phyloP scores from a whole-genome alignment of 2,797 vertebrate species.

The Rhinichthys osculus region DNA sequence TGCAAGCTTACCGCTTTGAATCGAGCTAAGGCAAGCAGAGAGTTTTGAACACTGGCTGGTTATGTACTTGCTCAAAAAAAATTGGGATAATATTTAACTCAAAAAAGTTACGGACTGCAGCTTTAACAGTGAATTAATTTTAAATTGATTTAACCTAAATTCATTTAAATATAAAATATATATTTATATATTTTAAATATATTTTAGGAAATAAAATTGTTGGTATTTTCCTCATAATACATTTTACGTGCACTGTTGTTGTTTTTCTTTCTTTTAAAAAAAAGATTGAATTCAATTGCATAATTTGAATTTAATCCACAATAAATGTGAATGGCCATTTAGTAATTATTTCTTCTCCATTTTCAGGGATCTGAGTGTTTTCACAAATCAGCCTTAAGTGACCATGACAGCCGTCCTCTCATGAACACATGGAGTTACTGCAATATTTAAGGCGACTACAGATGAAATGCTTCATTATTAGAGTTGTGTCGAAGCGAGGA shows the following conservation, averaged over 20 bases:
- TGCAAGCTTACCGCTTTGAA: too few species aligned
- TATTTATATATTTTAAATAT: neutral
- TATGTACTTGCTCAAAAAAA: too few species aligned
- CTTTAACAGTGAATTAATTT: neutral
- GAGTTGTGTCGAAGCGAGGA: constrained; percentile 47
- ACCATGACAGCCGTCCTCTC: neutral
- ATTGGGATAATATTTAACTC: too few species aligned
- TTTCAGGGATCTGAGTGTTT: constrained; percentile 8
- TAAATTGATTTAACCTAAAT: neutral
- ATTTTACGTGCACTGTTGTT: neutral
- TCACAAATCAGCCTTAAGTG: constrained; percentile 1
- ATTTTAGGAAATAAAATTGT: neutral
- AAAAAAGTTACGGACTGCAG: too few species aligned
- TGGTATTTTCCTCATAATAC: neutral
- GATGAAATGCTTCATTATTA: constrained; percentile 45
- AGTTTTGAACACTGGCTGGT: too few species aligned
- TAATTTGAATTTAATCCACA: neutral
- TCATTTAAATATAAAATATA: neutral
- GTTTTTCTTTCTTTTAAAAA: neutral
- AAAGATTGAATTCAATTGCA: too few species aligned
- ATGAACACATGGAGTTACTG: constrained; percentile 1
- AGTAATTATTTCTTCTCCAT: neutral
- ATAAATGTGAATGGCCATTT: neutral
- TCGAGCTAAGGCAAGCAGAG: too few species aligned
- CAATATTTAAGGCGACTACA: constrained; percentile 20